A percentile compares a stretch with the other conserved stretches of the same genome.
These are phyloP conservation scores for Agonopterix alstromeriana DNA, from an alignment of 2,888 invertebrate species.

Conservation along the genomic window DNA sequence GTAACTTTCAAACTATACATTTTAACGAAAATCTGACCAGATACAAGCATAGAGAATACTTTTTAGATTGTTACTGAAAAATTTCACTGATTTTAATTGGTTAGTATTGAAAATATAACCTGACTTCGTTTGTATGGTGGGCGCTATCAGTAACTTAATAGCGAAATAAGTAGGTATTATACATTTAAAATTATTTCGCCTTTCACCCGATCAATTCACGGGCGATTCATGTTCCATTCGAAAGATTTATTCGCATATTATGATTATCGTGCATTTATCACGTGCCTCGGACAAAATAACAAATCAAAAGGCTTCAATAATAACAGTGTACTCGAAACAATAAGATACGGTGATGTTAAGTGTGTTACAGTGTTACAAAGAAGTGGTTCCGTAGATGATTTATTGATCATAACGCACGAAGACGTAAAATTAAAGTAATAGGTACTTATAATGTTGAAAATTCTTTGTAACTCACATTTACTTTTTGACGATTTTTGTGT, in stretches of 20 bases:
- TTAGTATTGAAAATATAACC: too few relatives aligned
- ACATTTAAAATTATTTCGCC: background rate
- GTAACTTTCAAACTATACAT: too few relatives aligned
- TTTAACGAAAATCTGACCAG: too few relatives aligned
- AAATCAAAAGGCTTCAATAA: conserved; percentile 13
- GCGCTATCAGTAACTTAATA: too few relatives aligned
- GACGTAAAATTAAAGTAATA: background rate
- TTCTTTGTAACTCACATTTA: background rate
- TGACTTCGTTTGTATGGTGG: too few relatives aligned
- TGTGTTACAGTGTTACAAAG: background rate
- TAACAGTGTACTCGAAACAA: conserved; percentile 17
- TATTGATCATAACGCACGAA: too few relatives aligned
- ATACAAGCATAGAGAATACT: too few relatives aligned
- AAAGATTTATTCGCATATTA: conserved; percentile 3
- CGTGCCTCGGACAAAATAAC: conserved; percentile 7
- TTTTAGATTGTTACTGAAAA: too few relatives aligned
- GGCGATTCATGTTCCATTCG: background rate
- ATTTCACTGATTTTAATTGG: too few relatives aligned
- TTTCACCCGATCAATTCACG: background rate
- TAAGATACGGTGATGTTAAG: conserved; percentile 10
- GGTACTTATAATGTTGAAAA: background rate
- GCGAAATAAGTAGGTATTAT: too few relatives aligned
- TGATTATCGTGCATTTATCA: conserved; percentile 13
- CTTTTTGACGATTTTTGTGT: too few relatives aligned
- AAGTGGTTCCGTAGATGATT: background rate